phyloP scores from a whole-genome alignment of 2,113 vertebrate species.

The Empidonax traillii region DNA sequence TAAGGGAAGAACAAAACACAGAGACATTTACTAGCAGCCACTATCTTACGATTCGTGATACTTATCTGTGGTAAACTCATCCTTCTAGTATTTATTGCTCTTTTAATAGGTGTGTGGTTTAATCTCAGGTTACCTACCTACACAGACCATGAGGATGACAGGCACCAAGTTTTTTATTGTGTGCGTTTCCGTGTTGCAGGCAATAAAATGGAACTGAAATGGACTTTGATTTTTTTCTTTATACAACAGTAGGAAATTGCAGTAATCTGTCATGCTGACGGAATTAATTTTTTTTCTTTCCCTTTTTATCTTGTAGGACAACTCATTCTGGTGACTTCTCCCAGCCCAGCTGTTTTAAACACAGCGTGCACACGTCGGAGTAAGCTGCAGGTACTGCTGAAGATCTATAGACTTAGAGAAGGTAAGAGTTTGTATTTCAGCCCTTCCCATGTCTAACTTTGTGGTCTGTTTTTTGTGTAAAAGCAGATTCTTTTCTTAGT shows the following conservation, averaged over 20 bases:
- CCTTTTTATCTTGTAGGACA: neutral
- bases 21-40: neutral
- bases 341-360: neutral
- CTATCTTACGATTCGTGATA: neutral
- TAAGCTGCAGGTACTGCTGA: neutral
- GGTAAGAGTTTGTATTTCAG: neutral
- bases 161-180: neutral
- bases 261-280: neutral
- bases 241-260: neutral
- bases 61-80: neutral
- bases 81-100: neutral
- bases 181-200: neutral
- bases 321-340: neutral
- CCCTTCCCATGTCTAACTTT: accelerated
- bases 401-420: neutral
- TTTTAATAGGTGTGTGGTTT: neutral
- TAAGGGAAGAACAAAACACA: neutral
- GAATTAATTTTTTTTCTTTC: neutral
- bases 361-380: accelerated
- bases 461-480: neutral
- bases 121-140: neutral
- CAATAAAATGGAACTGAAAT: neutral
- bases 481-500: neutral
- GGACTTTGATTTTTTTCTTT: neutral
- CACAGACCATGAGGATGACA: neutral